Evolutionary conservation across 1,140 invertebrate species (phyloP).

Genomic region (Eubasilissa regina): DNA sequence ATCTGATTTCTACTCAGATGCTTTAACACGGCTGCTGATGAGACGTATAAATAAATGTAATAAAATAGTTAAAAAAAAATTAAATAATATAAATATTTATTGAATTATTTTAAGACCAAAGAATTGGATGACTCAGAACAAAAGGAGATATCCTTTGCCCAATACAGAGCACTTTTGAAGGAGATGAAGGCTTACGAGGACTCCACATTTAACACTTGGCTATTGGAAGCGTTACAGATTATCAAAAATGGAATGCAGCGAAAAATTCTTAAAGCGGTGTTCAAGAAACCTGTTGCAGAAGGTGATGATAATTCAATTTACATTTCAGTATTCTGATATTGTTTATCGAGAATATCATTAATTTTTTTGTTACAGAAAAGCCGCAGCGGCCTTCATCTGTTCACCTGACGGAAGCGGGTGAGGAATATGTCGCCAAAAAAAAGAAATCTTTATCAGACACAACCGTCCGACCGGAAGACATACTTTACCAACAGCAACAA

Average conservation of each 20-base stretch:
- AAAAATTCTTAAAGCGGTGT: constrained; percentile 76
- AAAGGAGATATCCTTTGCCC: constrained; percentile 81
- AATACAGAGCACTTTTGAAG: constrained; percentile 83
- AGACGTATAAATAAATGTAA: too few relatives aligned
- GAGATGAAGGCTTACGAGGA: constrained; percentile 86
- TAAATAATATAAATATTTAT: too few relatives aligned
- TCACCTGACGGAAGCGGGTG: constrained; percentile 65
- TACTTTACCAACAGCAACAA: constrained; percentile 18
- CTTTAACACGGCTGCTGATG: too few relatives aligned
- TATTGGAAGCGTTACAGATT: constrained; percentile 72
- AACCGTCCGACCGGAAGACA: constrained; percentile 20
- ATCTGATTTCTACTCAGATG: not conserved
- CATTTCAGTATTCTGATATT: not conserved
- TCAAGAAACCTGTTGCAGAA: constrained; percentile 59
- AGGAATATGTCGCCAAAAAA: constrained; percentile 64
- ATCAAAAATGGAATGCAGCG: constrained; percentile 78
- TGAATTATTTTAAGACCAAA: constrained; percentile 69
- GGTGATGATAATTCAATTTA: not conserved
- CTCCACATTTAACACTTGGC: constrained; percentile 77
- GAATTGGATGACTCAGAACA: constrained; percentile 84
- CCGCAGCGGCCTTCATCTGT: constrained; percentile 61
- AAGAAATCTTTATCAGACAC: constrained; percentile 49
- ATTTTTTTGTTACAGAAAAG: constrained; percentile 28
- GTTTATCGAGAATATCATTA: not conserved
- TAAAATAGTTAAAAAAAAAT: too few relatives aligned